A percentile compares a stretch with the other conserved stretches of the same genome.
These are phyloP conservation scores for Manduca sexta DNA, from an alignment of 1,140 invertebrate genomes.

Conservation along the genomic window DNA sequence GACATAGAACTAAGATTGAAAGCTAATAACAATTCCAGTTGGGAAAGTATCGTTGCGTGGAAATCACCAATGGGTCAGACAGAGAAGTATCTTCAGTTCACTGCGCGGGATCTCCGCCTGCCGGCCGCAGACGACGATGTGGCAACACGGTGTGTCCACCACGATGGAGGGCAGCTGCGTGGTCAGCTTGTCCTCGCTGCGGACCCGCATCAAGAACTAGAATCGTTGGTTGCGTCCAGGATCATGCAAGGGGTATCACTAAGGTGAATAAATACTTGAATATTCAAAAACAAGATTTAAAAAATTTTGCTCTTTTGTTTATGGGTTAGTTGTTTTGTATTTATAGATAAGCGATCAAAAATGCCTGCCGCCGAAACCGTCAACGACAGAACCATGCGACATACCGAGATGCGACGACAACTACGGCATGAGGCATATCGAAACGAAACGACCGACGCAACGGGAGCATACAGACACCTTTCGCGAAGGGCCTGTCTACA, in stretches of 20 bases:
- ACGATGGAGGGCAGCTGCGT: constrained; percentile 56
- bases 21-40: constrained; percentile 25
- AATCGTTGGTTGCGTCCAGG: constrained; percentile 62
- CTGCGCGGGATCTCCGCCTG: constrained; percentile 40
- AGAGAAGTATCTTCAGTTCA: constrained; percentile 50
- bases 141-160: constrained; percentile 52
- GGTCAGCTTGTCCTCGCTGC: constrained; percentile 62
- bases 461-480: constrained; percentile 47
- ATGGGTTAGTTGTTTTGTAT: no score
- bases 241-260: constrained; percentile 58
- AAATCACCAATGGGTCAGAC: constrained; percentile 29
- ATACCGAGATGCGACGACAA: constrained; percentile 40
- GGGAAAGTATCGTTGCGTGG: constrained; percentile 55
- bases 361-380: constrained; percentile 48
- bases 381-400: constrained; percentile 43
- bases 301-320: no score
- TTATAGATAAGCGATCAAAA: constrained; percentile 57
- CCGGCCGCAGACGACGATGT: constrained; percentile 37
- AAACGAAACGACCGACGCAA: constrained; percentile 20
- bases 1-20: no score
- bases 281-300: no score
- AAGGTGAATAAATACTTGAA: constrained; percentile 38
- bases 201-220: constrained; percentile 50
- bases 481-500: constrained; percentile 55
- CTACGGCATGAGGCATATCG: constrained; percentile 24